Conservation (phyloP, 2,797 vertebrate species). For the Scyliorhinus canicula region DNA sequence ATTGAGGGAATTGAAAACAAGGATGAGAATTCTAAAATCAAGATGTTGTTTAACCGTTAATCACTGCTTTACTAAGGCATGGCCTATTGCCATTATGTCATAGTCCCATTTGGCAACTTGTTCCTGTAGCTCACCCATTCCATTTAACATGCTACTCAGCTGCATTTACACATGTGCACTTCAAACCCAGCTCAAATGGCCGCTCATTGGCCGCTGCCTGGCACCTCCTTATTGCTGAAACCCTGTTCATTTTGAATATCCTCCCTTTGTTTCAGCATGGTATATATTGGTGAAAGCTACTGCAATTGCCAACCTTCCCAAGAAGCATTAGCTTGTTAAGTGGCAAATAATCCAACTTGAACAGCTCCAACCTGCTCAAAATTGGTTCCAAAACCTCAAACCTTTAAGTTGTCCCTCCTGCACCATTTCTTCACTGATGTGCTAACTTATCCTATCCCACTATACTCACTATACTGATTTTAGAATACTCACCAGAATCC, state of each 20-base stretch:
- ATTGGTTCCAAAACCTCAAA: neutral
- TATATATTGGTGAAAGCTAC: neutral
- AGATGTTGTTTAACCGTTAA: too few species aligned
- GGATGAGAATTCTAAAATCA: too few species aligned
- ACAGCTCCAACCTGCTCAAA: neutral
- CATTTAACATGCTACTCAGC: too few species aligned
- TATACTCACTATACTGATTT: neutral
- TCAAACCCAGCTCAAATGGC: too few species aligned
- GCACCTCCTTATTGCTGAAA: neutral
- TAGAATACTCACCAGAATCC: too few species aligned
- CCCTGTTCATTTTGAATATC: neutral
- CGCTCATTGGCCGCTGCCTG: too few species aligned
- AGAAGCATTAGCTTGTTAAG: neutral
- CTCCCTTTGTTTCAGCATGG: neutral
- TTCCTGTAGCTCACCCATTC: too few species aligned
- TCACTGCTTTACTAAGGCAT: too few species aligned
- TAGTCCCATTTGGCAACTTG: too few species aligned
- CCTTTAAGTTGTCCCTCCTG: neutral
- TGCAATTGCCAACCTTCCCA: neutral
- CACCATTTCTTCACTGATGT: neutral
- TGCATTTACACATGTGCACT: too few species aligned
- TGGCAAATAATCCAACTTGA: neutral
- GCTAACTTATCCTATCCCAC: neutral
- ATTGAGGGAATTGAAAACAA: too few species aligned
- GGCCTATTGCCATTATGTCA: too few species aligned